Evolutionary conservation across 30 jellyfish, hydroid and myxozoan genomes (phyloP).

Genomic region (Pelagia noctiluca): DNA sequence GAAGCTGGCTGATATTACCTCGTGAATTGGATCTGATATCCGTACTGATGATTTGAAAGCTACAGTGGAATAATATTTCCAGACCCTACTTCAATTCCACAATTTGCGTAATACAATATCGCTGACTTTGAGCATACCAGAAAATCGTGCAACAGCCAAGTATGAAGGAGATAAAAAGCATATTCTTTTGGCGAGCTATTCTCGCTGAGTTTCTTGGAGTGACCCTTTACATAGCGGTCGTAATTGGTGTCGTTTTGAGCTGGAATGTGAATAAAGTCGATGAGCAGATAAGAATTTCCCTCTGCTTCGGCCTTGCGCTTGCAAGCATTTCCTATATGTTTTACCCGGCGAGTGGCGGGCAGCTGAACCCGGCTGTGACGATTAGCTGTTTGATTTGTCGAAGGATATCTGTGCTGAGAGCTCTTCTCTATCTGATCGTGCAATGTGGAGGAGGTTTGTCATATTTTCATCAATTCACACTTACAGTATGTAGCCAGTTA

Average conservation of each 20-base stretch:
- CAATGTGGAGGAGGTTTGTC: slow-evolving; percentile 79
- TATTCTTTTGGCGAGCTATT: slow-evolving; percentile 77
- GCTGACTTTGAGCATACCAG: too few species aligned
- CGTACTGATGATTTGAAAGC: too few species aligned
- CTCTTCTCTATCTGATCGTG: slow-evolving; percentile 43
- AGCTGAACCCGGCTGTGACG: slow-evolving; percentile 76
- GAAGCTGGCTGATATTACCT: too few species aligned
- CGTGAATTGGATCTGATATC: too few species aligned
- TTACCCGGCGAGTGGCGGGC: slow-evolving; percentile 72
- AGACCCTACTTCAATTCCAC: too few species aligned
- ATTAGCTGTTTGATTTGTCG: slow-evolving; percentile 48
- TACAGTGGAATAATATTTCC: too few species aligned
- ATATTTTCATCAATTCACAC: background rate
- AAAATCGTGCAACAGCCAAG: too few species aligned
- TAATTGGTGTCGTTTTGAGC: slow-evolving; percentile 48
- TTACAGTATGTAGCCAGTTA: too few species aligned
- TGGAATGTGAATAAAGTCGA: slow-evolving; percentile 28
- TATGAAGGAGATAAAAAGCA: background rate
- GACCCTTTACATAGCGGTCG: slow-evolving; percentile 29
- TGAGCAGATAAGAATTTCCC: slow-evolving; percentile 58
- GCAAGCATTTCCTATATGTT: slow-evolving; percentile 58
- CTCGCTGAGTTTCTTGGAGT: slow-evolving; percentile 81
- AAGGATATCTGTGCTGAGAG: slow-evolving; percentile 34
- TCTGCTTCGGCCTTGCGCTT: slow-evolving; percentile 63
- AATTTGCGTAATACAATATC: too few species aligned